Evolutionary conservation across 2,888 invertebrate species (phyloP).

Genomic region (Drosophila paranaensis): DNA sequence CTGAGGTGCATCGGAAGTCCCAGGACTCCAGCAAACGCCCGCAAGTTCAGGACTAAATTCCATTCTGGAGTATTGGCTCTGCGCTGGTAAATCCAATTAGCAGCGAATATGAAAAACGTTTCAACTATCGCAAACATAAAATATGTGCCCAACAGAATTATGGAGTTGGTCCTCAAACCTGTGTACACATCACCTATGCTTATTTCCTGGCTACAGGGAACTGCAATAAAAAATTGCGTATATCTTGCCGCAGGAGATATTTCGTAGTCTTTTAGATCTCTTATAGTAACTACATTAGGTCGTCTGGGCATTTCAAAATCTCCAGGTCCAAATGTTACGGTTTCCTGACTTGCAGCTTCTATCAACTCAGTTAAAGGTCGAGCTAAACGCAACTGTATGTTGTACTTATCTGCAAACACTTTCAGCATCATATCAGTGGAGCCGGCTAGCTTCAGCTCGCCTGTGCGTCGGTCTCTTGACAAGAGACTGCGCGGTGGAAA

Average conservation of each 20-base stretch:
- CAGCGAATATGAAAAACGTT: background rate
- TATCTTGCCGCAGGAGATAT: background rate
- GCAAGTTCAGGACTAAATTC: constrained; percentile 18
- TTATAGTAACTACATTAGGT: background rate
- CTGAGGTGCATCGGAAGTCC: constrained; percentile 29
- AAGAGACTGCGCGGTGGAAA: constrained; percentile 8
- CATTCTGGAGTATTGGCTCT: background rate
- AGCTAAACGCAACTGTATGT: constrained; percentile 13
- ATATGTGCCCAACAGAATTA: constrained; percentile 29
- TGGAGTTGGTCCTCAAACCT: background rate
- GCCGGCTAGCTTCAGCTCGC: background rate
- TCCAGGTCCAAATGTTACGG: background rate
- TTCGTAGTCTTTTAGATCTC: background rate
- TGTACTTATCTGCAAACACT: constrained; percentile 28
- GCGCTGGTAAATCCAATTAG: constrained; percentile 3
- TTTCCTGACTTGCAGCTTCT: background rate
- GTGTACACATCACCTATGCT: constrained; percentile 17
- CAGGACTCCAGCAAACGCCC: constrained; percentile 26
- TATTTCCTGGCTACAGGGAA: constrained; percentile 35
- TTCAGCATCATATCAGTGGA: constrained; percentile 1
- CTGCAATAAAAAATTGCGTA: constrained; percentile 16
- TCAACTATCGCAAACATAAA: constrained; percentile 23
- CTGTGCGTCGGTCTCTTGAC: background rate
- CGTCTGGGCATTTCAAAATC: constrained; percentile 1
- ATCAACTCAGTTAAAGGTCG: background rate